phyloP scores from a whole-genome alignment of 2,113 vertebrate genomes.

The Platysteira castanea region DNA sequence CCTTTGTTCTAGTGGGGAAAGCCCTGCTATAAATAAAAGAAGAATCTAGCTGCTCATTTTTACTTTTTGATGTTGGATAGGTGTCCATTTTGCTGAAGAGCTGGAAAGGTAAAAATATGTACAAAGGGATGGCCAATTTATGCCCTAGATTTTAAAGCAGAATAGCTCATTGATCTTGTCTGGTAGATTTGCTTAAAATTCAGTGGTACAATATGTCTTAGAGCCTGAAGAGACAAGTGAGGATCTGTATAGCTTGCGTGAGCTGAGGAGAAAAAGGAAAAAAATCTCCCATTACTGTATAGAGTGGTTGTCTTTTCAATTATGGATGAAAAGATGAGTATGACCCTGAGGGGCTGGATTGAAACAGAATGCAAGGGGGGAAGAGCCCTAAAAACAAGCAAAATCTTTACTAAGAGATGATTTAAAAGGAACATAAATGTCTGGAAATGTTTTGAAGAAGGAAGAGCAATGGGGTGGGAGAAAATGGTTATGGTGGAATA shows the following conservation, averaged over 20 bases:
- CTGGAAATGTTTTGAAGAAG: slow-evolving; percentile 28
- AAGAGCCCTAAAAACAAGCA: slow-evolving; percentile 49
- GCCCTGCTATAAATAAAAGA: not conserved
- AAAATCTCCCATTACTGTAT: slow-evolving; percentile 7
- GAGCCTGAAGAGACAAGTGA: slow-evolving; percentile 1
- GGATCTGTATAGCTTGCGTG: not conserved
- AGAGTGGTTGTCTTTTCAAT: slow-evolving; percentile 67
- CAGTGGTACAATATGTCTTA: not conserved
- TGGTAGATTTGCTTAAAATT: slow-evolving; percentile 36
- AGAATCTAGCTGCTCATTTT: not conserved
- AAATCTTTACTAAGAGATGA: slow-evolving; percentile 42
- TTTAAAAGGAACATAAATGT: slow-evolving; percentile 47
- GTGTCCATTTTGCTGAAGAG: not conserved
- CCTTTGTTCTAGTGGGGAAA: not conserved
- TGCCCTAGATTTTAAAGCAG: slow-evolving; percentile 42
- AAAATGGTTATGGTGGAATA: not conserved
- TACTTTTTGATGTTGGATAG: not conserved
- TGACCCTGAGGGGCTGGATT: slow-evolving; percentile 37
- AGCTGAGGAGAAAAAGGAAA: slow-evolving; percentile 7
- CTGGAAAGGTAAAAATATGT: not conserved
- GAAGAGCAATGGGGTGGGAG: not conserved
- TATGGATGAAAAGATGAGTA: slow-evolving; percentile 65
- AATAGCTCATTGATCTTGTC: slow-evolving; percentile 21
- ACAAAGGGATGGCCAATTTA: not conserved
- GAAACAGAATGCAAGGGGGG: slow-evolving; percentile 2